Conservation (phyloP, 2,113 vertebrate species). For the Mola mola region DNA sequence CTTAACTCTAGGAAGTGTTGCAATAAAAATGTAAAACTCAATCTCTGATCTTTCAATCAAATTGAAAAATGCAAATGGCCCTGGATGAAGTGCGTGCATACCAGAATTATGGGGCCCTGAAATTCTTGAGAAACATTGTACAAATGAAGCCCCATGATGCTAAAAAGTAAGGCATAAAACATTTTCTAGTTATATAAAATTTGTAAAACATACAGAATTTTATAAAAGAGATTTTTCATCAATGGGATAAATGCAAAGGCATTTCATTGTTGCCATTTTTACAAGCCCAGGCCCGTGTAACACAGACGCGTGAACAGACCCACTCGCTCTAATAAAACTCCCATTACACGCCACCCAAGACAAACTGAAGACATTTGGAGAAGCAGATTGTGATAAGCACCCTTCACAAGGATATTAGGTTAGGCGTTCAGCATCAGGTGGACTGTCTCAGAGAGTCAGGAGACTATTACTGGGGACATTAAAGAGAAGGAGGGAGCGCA, state of each 20-base stretch:
- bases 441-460: conserved; percentile 48
- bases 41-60: conserved; percentile 7
- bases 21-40: background rate
- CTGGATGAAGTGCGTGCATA: conserved; percentile 16
- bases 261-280: conserved; percentile 17
- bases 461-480: conserved; percentile 63
- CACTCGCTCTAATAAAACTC: conserved; percentile 43
- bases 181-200: background rate
- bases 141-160: conserved; percentile 19
- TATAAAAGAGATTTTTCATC: conserved; percentile 26
- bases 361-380: conserved; percentile 59
- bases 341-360: conserved; percentile 60
- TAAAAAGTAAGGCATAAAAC: conserved; percentile 8
- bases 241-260: background rate
- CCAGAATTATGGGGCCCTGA: background rate
- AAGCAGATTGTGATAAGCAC: conserved; percentile 55
- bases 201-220: conserved; percentile 24
- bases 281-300: conserved; percentile 5
- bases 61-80: conserved; percentile 26
- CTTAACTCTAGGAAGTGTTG: background rate
- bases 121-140: conserved; percentile 17
- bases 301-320: conserved; percentile 22
- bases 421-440: conserved; percentile 63
- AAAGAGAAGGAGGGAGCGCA: conserved; percentile 40
- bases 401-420: conserved; percentile 67